These are phyloP conservation scores for Xestia ashworthii DNA, from an alignment of 2,888 invertebrate genomes.

Conservation along the genomic window DNA sequence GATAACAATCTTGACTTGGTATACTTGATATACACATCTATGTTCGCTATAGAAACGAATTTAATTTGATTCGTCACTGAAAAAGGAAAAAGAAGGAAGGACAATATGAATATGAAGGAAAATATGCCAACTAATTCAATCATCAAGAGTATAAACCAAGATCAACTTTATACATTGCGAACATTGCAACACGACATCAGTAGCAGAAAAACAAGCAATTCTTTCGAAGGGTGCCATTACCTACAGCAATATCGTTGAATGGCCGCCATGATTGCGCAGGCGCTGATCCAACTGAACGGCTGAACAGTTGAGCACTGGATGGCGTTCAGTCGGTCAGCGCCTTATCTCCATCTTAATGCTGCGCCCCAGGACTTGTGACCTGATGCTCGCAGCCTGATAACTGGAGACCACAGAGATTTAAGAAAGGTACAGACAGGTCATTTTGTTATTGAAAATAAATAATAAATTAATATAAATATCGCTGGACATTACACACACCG, in stretches of 20 bases:
- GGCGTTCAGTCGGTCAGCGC: conserved; percentile 64
- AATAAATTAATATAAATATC: too few relatives aligned
- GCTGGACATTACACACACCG: too few relatives aligned
- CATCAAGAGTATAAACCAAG: neutral
- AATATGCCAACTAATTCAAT: neutral
- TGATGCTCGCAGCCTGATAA: conserved; percentile 67
- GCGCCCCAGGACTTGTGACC: conserved; percentile 66
- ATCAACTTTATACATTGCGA: neutral
- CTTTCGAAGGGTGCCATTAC: conserved; percentile 3
- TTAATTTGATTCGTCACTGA: neutral
- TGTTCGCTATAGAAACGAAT: neutral
- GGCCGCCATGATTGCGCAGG: conserved; percentile 25
- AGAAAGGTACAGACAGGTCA: neutral
- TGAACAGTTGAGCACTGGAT: conserved; percentile 35
- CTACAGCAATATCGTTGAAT: conserved; percentile 21
- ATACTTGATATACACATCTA: neutral
- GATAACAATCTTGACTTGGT: neutral
- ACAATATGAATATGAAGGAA: too few relatives aligned
- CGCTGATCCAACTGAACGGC: conserved; percentile 37
- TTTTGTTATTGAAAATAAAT: too few relatives aligned
- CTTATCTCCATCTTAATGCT: conserved; percentile 68
- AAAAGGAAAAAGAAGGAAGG: too few relatives aligned
- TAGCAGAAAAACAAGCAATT: conserved; percentile 10
- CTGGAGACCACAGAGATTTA: conserved; percentile 28
- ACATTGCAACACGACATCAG: neutral